Evolutionary conservation across 2,888 invertebrate genomes (phyloP), one percentile per base, ranked within the genome.

Genomic region (Embidobia sp.): DNA sequence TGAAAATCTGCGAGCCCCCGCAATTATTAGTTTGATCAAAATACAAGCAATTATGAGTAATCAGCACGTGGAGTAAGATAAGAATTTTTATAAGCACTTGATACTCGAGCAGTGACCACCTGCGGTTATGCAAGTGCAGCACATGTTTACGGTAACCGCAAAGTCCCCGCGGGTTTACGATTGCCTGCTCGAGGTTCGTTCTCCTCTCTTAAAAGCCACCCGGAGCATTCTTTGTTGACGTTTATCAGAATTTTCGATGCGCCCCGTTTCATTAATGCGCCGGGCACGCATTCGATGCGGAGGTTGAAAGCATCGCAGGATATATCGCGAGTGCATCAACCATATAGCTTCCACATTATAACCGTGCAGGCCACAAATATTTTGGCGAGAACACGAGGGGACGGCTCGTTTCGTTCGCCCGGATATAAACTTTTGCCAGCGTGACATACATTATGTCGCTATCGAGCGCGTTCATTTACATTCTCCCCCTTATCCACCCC

Each of bases 381-480:
- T 74, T 78, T 59, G 70, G 57, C 61, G 66, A 70, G 66, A 37
- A 35, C 46, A 46, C 70, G 63, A 63, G 31, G 13, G 64, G 67
- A 49, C 66, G 63, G 51, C 51, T 61, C 61, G 69, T 69, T 81
- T 78, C 63, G 72, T 77, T 57, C 49, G 69, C 59, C 61, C 57
- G 63, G 66, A 77, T 75, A 64, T 67, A 64, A 72, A 78, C 76
- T 77, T 78, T 13, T 64, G 63, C 79, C 66, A 42, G 48, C 75
- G 49, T 57, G 53, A 67, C 70, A 46, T 67, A 69, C 57, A 67
- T 76, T 70, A 66, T 51, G 22, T 40, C 51, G 59, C 64, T 70
- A 70, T 70, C 59, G 33, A 22, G 42, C 42, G 70, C 69, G 37
- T 84, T 85, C 84, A 85, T 87, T 87, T 87, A 83, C 85, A 86